Conservation (phyloP, 2,888 invertebrate genomes). For the Parnassius orleans region DNA sequence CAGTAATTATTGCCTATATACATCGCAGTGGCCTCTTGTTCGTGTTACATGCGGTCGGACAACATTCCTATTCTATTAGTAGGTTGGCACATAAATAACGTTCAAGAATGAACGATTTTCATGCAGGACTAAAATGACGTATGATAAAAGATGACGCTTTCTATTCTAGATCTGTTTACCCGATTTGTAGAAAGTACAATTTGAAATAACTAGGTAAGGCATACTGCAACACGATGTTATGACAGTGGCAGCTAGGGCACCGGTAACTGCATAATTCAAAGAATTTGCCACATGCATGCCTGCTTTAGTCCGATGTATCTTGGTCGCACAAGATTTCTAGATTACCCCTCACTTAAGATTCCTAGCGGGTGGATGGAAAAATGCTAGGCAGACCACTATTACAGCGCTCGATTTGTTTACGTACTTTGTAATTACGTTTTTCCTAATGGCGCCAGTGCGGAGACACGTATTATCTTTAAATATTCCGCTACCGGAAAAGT, state of each 20-base stretch:
- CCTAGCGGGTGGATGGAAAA: constrained; percentile 49
- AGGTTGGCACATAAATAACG: constrained; percentile 34
- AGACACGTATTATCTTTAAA: constrained; percentile 34
- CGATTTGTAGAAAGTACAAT: background rate
- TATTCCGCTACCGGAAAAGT: constrained; percentile 42
- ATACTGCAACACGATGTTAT: constrained; percentile 4
- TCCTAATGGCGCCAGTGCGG: constrained; percentile 46
- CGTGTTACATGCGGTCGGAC: constrained; percentile 37
- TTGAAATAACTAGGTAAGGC: constrained; percentile 3
- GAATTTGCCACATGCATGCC: constrained; percentile 38
- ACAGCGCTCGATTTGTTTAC: constrained; percentile 58
- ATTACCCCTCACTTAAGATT: constrained; percentile 65
- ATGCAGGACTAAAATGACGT: constrained; percentile 22
- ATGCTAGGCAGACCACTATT: constrained; percentile 46
- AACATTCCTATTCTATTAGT: constrained; percentile 50
- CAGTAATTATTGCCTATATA: constrained; percentile 27
- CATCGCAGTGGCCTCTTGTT: constrained; percentile 28
- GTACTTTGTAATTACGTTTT: constrained; percentile 54
- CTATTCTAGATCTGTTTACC: background rate
- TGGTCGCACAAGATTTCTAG: constrained; percentile 47
- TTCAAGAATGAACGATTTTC: constrained; percentile 35
- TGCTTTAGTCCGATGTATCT: constrained; percentile 40
- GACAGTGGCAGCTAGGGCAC: constrained; percentile 36
- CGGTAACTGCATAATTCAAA: constrained; percentile 45
- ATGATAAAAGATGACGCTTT: background rate